These are phyloP conservation scores for Holacanthella duospinosa DNA, from an alignment of 2,888 invertebrate genomes.

Conservation along the genomic window DNA sequence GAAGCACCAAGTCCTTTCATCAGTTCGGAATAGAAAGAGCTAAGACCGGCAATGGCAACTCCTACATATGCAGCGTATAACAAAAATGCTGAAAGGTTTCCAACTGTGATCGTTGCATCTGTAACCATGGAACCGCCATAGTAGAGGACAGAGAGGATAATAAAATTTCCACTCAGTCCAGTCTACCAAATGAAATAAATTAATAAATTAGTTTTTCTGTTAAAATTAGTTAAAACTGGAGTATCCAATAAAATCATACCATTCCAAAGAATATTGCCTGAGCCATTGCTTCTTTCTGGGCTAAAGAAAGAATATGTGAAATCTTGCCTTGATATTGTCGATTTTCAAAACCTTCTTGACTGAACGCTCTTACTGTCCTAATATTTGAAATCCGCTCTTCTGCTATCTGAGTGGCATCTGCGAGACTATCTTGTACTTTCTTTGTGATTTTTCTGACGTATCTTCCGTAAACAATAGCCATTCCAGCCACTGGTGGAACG, in stretches of 20 bases:
- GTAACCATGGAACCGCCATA: conserved; percentile 83
- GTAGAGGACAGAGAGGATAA: conserved; percentile 81
- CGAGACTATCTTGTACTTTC: conserved; percentile 58
- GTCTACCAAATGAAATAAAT: conserved; percentile 49
- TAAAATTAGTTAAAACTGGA: conserved; percentile 10
- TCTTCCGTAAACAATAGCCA: conserved; percentile 71
- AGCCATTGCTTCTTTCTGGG: conserved; percentile 77
- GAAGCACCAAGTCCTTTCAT: conserved; percentile 90
- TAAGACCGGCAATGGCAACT: conserved; percentile 77
- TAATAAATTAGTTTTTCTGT: conserved; percentile 5
- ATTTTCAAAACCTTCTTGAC: conserved; percentile 70
- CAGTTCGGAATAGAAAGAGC: conserved; percentile 83
- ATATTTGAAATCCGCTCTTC: conserved; percentile 87
- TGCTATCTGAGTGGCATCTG: conserved; percentile 57
- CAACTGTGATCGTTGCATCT: conserved; percentile 58
- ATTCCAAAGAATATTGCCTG: conserved; percentile 82
- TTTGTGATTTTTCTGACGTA: conserved; percentile 75
- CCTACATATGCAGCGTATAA: conserved; percentile 90
- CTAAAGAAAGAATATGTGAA: conserved; percentile 59
- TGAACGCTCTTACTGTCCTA: conserved; percentile 85
- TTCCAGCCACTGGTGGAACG: conserved; percentile 77
- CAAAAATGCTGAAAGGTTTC: conserved; percentile 83
- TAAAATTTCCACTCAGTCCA: conserved; percentile 77
- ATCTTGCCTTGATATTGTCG: conserved; percentile 57
- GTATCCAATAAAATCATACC: conserved; percentile 49